These are phyloP conservation scores for Bombylius major DNA, from an alignment of 2,888 invertebrate species.

Conservation along the genomic window DNA sequence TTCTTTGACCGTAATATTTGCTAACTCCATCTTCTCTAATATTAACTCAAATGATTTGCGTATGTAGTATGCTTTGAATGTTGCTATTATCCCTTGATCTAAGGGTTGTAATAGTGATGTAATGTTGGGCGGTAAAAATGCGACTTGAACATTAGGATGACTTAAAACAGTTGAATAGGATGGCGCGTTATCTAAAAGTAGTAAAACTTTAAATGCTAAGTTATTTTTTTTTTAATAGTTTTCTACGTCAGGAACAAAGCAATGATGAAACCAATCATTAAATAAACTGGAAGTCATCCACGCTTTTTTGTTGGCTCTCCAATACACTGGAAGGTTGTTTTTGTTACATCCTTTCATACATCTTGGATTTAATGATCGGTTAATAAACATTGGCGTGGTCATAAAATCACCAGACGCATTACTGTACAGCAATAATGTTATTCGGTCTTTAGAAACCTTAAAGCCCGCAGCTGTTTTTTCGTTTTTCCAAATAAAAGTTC, in stretches of 20 bases:
- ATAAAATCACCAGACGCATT: slow-evolving; percentile 2
- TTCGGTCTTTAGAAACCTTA: neutral
- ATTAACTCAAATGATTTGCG: slow-evolving; percentile 8
- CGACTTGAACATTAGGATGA: slow-evolving; percentile 2
- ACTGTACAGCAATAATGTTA: neutral
- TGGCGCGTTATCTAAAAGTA: slow-evolving; percentile 6
- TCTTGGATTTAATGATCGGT: neutral
- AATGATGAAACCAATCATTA: slow-evolving; percentile 5
- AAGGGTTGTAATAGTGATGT: slow-evolving; percentile 4
- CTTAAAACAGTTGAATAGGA: slow-evolving; percentile 1
- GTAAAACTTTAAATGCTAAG: neutral
- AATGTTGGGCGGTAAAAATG: slow-evolving; percentile 5
- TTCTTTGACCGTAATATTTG: slow-evolving; percentile 8
- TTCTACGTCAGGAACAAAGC: slow-evolving; percentile 2
- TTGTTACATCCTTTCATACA: neutral
- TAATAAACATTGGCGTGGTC: neutral
- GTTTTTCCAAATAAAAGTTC: slow-evolving; percentile 1
- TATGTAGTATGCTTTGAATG: slow-evolving; percentile 5
- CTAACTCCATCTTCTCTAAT: slow-evolving; percentile 10
- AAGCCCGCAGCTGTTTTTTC: neutral
- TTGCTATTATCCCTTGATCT: slow-evolving; percentile 5
- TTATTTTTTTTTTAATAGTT: slow-evolving; percentile 3
- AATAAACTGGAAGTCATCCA: slow-evolving; percentile 1
- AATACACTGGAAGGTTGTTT: neutral
- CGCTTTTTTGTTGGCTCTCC: slow-evolving; percentile 1